Evolutionary conservation across 2,113 vertebrate genomes (phyloP).

Genomic region (Corvus moneduloides): DNA sequence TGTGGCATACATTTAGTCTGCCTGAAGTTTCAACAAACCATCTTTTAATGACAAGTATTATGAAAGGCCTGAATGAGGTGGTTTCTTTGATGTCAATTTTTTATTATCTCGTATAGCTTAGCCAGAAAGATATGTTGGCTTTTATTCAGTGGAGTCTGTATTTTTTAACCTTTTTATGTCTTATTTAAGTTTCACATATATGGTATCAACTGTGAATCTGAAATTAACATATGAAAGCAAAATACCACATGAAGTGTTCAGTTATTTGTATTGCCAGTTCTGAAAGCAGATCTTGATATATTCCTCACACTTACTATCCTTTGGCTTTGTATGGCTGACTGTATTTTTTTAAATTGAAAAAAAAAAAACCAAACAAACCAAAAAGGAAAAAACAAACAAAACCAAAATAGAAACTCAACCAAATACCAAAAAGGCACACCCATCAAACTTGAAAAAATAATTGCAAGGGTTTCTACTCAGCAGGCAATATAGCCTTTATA

Average conservation of each 20-base stretch:
- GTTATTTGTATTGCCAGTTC: neutral
- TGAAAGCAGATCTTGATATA: neutral
- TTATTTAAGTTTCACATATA: slow-evolving; percentile 32
- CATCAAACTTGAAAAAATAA: neutral
- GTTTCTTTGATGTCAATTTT: slow-evolving; percentile 61
- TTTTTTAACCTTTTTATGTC: slow-evolving; percentile 56
- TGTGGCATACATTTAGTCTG: slow-evolving; percentile 73
- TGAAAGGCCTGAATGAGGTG: slow-evolving; percentile 73
- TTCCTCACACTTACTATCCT: neutral
- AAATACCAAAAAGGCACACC: neutral
- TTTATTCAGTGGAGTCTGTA: slow-evolving; percentile 3
- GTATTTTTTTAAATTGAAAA: neutral
- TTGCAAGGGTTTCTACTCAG: neutral
- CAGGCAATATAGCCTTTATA: neutral
- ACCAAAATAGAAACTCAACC: neutral
- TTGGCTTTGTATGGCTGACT: neutral
- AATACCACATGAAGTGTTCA: neutral
- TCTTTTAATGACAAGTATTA: slow-evolving; percentile 76
- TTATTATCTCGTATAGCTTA: slow-evolving; percentile 32
- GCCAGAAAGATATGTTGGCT: neutral
- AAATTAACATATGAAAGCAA: slow-evolving; percentile 29
- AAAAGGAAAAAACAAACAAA: neutral
- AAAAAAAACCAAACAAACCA: fast-evolving
- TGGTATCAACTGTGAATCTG: neutral
- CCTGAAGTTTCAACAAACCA: slow-evolving; percentile 80